phyloP scores from a whole-genome alignment of 2,888 invertebrate genomes.

The Diaperis boleti region DNA sequence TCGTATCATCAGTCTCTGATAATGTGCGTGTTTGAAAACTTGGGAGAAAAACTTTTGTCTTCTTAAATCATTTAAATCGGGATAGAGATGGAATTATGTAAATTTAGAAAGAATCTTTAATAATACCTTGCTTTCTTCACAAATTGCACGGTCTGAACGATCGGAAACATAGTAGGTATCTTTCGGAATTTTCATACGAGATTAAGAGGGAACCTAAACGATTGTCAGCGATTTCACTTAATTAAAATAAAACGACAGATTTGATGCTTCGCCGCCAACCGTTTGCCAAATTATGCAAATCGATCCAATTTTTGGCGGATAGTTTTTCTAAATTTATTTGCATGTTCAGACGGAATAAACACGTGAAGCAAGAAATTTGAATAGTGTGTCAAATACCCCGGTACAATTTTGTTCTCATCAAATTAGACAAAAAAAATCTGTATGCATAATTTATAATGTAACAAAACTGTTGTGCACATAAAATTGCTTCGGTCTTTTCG shows the following conservation, averaged over 20 bases:
- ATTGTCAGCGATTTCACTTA: constrained; percentile 26
- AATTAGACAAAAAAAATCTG: no score
- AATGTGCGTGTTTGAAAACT: constrained; percentile 33
- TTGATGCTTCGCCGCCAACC: constrained; percentile 18
- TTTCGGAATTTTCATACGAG: constrained; percentile 9
- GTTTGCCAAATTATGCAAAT: constrained; percentile 38
- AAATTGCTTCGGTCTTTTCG: no score
- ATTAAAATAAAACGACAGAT: constrained; percentile 22
- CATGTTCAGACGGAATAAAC: constrained; percentile 18
- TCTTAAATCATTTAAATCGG: constrained; percentile 40
- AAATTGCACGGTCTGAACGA: constrained; percentile 38
- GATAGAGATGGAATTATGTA: constrained; percentile 43
- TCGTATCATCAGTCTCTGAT: constrained; percentile 27
- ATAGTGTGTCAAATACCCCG: no score
- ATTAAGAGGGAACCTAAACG: no score
- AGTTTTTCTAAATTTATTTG: constrained; percentile 26
- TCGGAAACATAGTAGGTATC: constrained; percentile 32
- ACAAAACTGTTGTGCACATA: no score
- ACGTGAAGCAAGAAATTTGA: not conserved
- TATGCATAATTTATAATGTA: no score
- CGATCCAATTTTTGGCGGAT: constrained; percentile 17
- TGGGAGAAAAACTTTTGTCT: constrained; percentile 36
- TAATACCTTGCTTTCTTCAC: constrained; percentile 35
- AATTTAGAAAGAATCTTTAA: constrained; percentile 43
- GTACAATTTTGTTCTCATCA: no score